A percentile compares a stretch with the other conserved stretches of the same genome.
Evolutionary conservation across 2,888 invertebrate species (phyloP).

Genomic region (Tribolium freemani): DNA sequence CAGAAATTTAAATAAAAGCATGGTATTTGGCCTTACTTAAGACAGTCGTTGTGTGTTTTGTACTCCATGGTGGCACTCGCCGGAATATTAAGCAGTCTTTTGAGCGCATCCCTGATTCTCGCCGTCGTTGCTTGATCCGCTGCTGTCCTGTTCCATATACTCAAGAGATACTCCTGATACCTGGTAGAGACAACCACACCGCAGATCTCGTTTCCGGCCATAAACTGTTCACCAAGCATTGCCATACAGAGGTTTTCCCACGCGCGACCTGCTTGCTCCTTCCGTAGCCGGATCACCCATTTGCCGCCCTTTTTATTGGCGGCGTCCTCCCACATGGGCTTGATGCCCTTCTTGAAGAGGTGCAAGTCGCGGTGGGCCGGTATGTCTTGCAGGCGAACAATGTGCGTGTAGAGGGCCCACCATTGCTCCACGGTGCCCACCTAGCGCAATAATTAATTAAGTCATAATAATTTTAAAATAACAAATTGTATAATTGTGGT

Average conservation of each 20-base stretch:
- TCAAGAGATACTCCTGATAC: conserved; percentile 96
- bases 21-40: conserved; percentile 74
- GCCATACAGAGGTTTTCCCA: conserved; percentile 99
- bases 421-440: conserved; percentile 97
- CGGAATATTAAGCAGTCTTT: conserved; percentile 95
- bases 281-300: conserved; percentile 96
- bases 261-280: conserved; percentile 94
- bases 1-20: too few species aligned
- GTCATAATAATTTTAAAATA: too few species aligned
- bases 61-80: conserved; percentile 95
- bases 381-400: conserved; percentile 90
- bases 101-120: conserved; percentile 94
- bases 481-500: too few species aligned
- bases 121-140: conserved; percentile 89
- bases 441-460: too few species aligned
- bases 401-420: conserved; percentile 95
- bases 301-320: conserved; percentile 97
- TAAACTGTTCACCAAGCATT: conserved; percentile 98
- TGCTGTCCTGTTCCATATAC: conserved; percentile 97
- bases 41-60: conserved; percentile 85
- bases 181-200: conserved; percentile 96
- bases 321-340: conserved; percentile 99
- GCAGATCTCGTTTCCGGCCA: conserved; percentile 97
- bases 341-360: conserved; percentile 97
- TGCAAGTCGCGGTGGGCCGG: conserved; percentile 94